Percentiles rank a stretch among this genome's conserved stretches.
These are phyloP conservation scores for Aleiodes alternator DNA, from an alignment of 2,888 invertebrate species.

Conservation along the genomic window DNA sequence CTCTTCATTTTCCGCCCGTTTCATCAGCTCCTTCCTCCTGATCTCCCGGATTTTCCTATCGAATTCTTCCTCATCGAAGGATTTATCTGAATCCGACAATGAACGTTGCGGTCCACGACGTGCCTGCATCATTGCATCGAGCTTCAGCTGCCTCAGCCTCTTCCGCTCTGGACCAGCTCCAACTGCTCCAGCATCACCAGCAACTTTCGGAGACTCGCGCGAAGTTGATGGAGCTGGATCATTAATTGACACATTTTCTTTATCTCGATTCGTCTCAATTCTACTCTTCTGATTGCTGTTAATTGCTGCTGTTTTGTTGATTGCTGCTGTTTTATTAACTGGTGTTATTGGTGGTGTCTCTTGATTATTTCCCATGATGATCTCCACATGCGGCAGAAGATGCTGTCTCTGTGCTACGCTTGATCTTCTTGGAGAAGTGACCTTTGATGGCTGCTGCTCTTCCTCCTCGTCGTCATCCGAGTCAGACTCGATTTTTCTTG, in stretches of 20 bases:
- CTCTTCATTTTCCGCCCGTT: not conserved
- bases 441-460: too few relatives aligned
- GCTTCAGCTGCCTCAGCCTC: constrained; percentile 1
- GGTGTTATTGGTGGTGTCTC: too few relatives aligned
- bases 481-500: not conserved
- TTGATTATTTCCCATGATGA: too few relatives aligned
- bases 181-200: constrained; percentile 18
- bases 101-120: not conserved
- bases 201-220: not conserved
- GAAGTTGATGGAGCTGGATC: not conserved
- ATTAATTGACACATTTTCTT: not conserved
- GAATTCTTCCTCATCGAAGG: not conserved
- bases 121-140: not conserved
- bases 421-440: too few relatives aligned
- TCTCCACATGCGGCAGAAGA: too few relatives aligned
- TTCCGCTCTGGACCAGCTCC: not conserved
- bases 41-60: too few relatives aligned
- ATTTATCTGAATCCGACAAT: not conserved
- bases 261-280: not conserved
- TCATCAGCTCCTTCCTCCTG: not conserved
- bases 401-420: too few relatives aligned
- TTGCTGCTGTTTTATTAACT: too few relatives aligned
- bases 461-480: too few relatives aligned
- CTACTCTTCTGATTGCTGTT: not conserved
- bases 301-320: not conserved